Conservation (phyloP, 37 sponge, comb jelly and placozoan species). For the Agelas oroides region DNA sequence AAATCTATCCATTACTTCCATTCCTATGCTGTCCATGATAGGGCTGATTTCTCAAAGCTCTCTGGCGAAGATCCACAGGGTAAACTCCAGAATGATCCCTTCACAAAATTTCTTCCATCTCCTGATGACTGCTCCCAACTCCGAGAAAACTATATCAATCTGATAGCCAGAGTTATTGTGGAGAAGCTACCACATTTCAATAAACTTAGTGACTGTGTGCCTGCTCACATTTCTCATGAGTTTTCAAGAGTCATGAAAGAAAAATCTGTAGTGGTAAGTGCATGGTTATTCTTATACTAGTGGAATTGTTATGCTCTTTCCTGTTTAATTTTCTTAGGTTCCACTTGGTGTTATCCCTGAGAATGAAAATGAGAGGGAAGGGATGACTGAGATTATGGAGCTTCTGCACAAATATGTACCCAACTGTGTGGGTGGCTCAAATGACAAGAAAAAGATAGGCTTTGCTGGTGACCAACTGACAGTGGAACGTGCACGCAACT, state of each 20-base stretch:
- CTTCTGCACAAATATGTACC: conserved; percentile 11
- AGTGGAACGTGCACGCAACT: neutral
- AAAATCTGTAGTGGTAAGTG: too few relatives aligned
- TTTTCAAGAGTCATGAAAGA: too few relatives aligned
- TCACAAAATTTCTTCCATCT: conserved; percentile 9
- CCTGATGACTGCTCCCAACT: neutral
- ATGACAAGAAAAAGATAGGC: neutral
- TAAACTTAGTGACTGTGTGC: too few relatives aligned
- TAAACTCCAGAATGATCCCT: neutral
- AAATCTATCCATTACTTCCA: conserved; percentile 37
- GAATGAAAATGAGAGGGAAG: conserved; percentile 3
- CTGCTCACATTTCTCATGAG: too few relatives aligned
- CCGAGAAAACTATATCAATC: conserved; percentile 23
- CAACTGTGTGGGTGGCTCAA: neutral
- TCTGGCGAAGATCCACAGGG: neutral
- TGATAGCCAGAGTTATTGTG: too few relatives aligned
- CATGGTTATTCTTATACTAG: conserved; percentile 10
- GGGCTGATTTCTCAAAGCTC: conserved; percentile 13
- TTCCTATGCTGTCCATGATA: conserved; percentile 31
- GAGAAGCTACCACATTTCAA: too few relatives aligned
- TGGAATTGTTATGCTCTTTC: neutral
- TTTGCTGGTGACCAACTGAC: conserved; percentile 35
- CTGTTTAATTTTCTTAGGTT: too few relatives aligned
- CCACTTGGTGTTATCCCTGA: conserved; percentile 12
- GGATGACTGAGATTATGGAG: conserved; percentile 4